These are phyloP conservation scores for Stomatorhinus ivindoensis DNA, from an alignment of 2,113 vertebrate genomes.

Conservation along the genomic window DNA sequence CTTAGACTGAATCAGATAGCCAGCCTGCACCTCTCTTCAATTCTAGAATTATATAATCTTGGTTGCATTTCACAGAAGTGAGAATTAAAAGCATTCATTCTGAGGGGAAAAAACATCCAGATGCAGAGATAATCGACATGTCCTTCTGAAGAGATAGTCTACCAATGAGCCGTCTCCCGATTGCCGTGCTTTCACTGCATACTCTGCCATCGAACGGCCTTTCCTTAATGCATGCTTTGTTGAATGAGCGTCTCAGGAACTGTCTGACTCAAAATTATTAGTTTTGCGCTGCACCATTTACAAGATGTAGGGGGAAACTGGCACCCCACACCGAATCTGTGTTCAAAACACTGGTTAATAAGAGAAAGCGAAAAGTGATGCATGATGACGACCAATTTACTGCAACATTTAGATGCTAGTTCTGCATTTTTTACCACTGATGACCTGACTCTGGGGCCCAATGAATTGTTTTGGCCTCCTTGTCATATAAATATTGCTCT, in stretches of 20 bases:
- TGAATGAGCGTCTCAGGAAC: background rate
- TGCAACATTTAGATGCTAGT: background rate
- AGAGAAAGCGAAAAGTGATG: background rate
- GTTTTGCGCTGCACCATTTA: background rate
- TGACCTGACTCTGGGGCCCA: background rate
- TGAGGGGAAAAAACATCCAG: background rate
- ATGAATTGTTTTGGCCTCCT: background rate
- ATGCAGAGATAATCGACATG: constrained; percentile 1
- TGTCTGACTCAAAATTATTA: background rate
- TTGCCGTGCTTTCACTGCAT: background rate
- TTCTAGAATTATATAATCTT: background rate
- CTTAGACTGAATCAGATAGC: background rate
- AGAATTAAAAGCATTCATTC: background rate
- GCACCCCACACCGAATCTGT: background rate
- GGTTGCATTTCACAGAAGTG: background rate
- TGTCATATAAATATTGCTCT: background rate
- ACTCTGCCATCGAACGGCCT: background rate
- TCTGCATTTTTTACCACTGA: background rate
- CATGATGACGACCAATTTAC: background rate
- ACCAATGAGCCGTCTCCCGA: background rate
- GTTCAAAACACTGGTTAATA: background rate
- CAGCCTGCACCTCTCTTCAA: background rate
- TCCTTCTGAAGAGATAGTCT: background rate
- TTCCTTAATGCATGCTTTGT: background rate
- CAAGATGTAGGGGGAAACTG: too few relatives aligned